Conservation (phyloP, 2,113 vertebrate genomes). For the Tragulus kanchil region DNA sequence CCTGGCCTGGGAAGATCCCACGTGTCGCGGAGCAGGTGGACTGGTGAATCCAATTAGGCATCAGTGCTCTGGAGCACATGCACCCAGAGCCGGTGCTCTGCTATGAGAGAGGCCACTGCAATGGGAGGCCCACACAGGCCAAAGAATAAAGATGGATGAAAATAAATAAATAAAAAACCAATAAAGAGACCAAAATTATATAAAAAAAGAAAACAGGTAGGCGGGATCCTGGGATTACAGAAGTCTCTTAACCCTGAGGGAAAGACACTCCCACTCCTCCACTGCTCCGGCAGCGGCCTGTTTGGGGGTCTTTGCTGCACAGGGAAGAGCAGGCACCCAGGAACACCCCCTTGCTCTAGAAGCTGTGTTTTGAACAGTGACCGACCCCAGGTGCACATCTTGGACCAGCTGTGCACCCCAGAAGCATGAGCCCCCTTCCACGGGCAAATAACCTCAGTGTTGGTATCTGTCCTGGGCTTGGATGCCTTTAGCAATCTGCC, state of each 20-base stretch:
- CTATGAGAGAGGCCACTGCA: too few relatives aligned
- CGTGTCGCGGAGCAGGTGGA: too few relatives aligned
- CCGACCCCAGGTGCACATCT: not conserved
- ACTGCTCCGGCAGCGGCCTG: not conserved
- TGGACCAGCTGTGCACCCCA: not conserved
- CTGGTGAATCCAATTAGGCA: too few relatives aligned
- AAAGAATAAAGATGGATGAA: too few relatives aligned
- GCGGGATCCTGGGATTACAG: not conserved
- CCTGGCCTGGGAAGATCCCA: too few relatives aligned
- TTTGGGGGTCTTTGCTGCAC: not conserved
- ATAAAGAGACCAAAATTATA: too few relatives aligned
- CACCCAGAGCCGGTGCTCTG: too few relatives aligned
- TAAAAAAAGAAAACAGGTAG: not conserved
- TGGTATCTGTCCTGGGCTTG: not conserved
- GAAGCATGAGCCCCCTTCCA: not conserved
- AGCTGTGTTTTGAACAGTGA: not conserved
- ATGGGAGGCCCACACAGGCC: too few relatives aligned
- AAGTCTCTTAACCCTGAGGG: not conserved
- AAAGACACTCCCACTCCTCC: not conserved
- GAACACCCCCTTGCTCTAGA: not conserved
- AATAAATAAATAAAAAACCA: too few relatives aligned
- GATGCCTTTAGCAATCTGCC: not conserved
- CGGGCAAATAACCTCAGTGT: not conserved
- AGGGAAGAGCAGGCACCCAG: not conserved
- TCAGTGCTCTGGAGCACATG: too few relatives aligned